These are phyloP conservation scores for Pogoniulus pusillus DNA, from an alignment of 2,797 vertebrate species.

Conservation along the genomic window DNA sequence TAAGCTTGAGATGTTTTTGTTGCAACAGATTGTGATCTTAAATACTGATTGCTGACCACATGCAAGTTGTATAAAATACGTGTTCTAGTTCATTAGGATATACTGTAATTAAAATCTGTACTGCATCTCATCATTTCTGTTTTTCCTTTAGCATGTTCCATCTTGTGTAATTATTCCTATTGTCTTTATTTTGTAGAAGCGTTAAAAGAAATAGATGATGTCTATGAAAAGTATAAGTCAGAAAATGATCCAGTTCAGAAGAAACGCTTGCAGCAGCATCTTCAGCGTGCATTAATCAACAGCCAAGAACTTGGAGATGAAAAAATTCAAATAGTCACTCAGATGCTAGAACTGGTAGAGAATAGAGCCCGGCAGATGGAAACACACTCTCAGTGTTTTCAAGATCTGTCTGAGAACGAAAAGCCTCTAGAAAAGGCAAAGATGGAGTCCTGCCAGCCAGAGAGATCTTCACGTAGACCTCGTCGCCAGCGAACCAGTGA, in stretches of 20 bases:
- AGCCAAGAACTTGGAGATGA: slow-evolving; percentile 97
- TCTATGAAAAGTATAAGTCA: slow-evolving; percentile 91
- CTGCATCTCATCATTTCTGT: not conserved
- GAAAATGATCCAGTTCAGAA: slow-evolving; percentile 90
- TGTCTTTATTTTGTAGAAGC: slow-evolving; percentile 83
- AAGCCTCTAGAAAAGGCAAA: slow-evolving; percentile 79
- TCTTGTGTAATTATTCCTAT: slow-evolving; percentile 6
- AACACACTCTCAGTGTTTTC: slow-evolving; percentile 87
- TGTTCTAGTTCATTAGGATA: not conserved
- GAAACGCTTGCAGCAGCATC: slow-evolving; percentile 91
- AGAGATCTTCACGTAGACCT: slow-evolving; percentile 88
- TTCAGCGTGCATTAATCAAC: slow-evolving; percentile 92
- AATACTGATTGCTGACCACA: not conserved
- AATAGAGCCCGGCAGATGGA: slow-evolving; percentile 96
- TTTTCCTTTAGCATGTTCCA: not conserved
- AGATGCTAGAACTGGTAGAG: slow-evolving; percentile 95
- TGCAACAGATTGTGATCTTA: not conserved
- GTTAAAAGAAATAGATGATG: slow-evolving; percentile 94
- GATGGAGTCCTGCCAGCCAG: slow-evolving; percentile 76
- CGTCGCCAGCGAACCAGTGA: slow-evolving; percentile 93
- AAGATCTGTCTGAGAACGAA: slow-evolving; percentile 86
- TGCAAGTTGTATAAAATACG: not conserved
- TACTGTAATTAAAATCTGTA: not conserved
- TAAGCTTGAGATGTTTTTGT: not conserved
- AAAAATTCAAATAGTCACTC: slow-evolving; percentile 96